Evolutionary conservation across 2,888 invertebrate species (phyloP).

Genomic region (Hartigia nigra): DNA sequence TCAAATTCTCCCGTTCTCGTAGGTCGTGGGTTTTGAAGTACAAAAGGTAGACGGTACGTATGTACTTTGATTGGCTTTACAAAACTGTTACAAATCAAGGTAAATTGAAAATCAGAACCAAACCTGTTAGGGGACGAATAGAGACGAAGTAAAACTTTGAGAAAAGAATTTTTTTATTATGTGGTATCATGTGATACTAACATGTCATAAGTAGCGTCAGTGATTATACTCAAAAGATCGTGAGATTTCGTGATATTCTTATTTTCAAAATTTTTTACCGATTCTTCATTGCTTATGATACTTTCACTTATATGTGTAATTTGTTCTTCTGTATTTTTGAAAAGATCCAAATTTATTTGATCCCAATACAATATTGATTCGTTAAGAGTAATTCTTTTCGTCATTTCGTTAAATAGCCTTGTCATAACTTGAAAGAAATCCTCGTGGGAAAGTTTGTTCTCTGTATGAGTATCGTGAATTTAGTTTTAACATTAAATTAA

Average conservation of each 20-base stretch:
- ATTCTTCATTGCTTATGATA: background rate
- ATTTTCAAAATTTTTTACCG: background rate
- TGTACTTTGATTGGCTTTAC: constrained; percentile 34
- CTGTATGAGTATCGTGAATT: constrained; percentile 24
- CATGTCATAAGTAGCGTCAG: constrained; percentile 47
- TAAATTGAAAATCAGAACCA: constrained; percentile 43
- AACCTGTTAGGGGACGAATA: constrained; percentile 36
- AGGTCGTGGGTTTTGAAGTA: constrained; percentile 36
- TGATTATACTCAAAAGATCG: constrained; percentile 35
- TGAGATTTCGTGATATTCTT: background rate
- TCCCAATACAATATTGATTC: constrained; percentile 44
- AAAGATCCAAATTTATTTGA: constrained; percentile 7
- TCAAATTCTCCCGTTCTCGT: constrained; percentile 24
- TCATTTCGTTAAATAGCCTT: constrained; percentile 33
- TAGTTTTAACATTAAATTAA: background rate
- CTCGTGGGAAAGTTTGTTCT: constrained; percentile 33
- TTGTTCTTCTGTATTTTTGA: background rate
- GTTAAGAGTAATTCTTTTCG: constrained; percentile 30
- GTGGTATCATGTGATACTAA: constrained; percentile 25
- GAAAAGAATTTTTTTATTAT: background rate
- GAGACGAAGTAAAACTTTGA: background rate
- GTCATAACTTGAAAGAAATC: constrained; percentile 45
- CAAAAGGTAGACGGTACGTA: constrained; percentile 37
- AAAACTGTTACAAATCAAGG: constrained; percentile 40
- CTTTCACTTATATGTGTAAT: background rate